These are phyloP conservation scores for Ibycter americanus DNA, from an alignment of 2,797 vertebrate species.

Conservation along the genomic window DNA sequence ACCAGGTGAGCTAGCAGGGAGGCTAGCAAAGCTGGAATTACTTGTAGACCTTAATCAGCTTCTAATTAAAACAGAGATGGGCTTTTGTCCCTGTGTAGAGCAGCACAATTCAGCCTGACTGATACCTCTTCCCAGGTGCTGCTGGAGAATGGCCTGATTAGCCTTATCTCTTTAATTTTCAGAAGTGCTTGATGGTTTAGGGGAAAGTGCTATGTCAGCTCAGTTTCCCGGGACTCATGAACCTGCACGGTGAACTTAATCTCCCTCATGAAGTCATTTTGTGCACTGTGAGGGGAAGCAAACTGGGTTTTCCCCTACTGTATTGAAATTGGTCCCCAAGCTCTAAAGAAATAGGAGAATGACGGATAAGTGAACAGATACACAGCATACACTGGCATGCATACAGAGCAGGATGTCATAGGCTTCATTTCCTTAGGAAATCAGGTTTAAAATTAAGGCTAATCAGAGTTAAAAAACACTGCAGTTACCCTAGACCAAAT, in stretches of 20 bases:
- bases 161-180: background rate
- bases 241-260: background rate
- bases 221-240: background rate
- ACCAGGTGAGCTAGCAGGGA: background rate
- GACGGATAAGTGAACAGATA: background rate
- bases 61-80: background rate
- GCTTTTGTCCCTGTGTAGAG: background rate
- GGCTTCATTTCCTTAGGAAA: constrained; percentile 51
- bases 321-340: background rate
- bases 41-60: background rate
- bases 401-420: background rate
- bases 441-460: constrained; percentile 23
- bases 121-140: background rate
- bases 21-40: background rate
- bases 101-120: background rate
- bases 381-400: fast-evolving
- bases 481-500: background rate
- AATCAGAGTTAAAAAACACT: background rate
- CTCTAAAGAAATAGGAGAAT: background rate
- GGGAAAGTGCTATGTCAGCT: background rate
- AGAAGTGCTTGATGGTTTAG: background rate
- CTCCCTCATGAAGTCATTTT: background rate
- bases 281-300: background rate
- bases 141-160: background rate
- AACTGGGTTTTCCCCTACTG: background rate